Evolutionary conservation across 2,113 vertebrate genomes (phyloP), one percentile per base, ranked within the genome.

Genomic region (Archocentrus centrarchus): DNA sequence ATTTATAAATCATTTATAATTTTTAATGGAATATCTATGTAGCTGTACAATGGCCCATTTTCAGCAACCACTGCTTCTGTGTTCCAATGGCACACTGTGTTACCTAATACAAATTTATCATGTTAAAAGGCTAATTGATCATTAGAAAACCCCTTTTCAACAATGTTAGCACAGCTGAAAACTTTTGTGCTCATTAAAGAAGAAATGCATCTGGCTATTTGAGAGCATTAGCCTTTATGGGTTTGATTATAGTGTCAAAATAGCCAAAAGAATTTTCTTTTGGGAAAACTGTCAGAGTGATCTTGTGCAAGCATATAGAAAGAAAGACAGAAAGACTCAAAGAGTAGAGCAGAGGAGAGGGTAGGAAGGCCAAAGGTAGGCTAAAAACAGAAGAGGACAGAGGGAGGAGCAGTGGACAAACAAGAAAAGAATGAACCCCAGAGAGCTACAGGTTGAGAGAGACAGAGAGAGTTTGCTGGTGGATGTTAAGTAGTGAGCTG

Each of bases 401-500:
- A 83, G 70, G 82, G 78, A 85, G 68, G 57, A 82, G 60, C 15
- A 10, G 80, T 78, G 68, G 78, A 85, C 4, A 47, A 81, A 83
- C 75, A 85, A 84, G 84, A 81, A 60, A 63, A 76, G 80, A 80
- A 77, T 27, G 41, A 85, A 62, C 50, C 78, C 75, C 60, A 85
- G 55, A 66, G 80, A 84, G 68, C 35, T 57, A 47, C 60, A 64
- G 82, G 64, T 88, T 81, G 70, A 80, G 60, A 80, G 82, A 79
- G 86, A 80, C 50, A n/a, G 82, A 66, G 81, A 85, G 47, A 70
- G 60, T 87, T 89, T 79, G 57, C 66, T 90, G 77, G 86, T 91
- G 88, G 88, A 91, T 93, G 91, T 91, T 59, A 78, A 90, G 84
- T 70, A 89, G 86, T 44, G 8, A 81, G 88, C 82, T 93, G 93